phyloP scores from a whole-genome alignment of 2,797 vertebrate species.

The Falco rusticolus region DNA sequence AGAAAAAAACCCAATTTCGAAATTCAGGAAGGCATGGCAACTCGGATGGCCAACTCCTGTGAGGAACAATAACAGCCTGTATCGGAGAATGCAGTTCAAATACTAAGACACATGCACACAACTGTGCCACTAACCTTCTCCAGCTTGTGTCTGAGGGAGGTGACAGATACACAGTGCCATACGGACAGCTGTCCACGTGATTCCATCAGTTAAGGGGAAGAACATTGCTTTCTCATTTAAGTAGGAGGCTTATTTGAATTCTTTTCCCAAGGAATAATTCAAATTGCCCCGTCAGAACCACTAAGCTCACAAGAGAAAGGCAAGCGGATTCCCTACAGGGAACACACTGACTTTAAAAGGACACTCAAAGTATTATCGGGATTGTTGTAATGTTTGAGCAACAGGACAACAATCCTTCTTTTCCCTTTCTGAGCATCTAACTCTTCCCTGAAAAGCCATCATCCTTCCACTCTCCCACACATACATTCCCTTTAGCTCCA shows the following conservation, averaged over 20 bases:
- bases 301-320: not conserved
- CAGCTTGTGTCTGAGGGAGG: slow-evolving; percentile 97
- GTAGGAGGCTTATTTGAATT: not conserved
- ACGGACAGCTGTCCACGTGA: slow-evolving; percentile 98
- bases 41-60: not conserved
- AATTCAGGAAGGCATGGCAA: not conserved
- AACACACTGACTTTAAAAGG: not conserved
- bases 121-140: slow-evolving; percentile 88
- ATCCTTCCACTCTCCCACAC: not conserved
- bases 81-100: not conserved
- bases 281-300: not conserved
- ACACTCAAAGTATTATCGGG: not conserved
- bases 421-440: not conserved
- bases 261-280: not conserved
- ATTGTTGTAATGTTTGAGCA: not conserved
- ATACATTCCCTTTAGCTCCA: not conserved
- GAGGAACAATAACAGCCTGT: not conserved
- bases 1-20: not conserved
- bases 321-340: fast-evolving
- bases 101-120: fast-evolving
- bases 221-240: not conserved
- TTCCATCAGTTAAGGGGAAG: slow-evolving; percentile 81
- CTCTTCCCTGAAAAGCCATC: not conserved
- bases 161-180: slow-evolving; percentile 95
- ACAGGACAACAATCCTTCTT: not conserved